Evolutionary conservation across 2,888 invertebrate genomes (phyloP).

Genomic region (Hirtodrosophila histrioides): DNA sequence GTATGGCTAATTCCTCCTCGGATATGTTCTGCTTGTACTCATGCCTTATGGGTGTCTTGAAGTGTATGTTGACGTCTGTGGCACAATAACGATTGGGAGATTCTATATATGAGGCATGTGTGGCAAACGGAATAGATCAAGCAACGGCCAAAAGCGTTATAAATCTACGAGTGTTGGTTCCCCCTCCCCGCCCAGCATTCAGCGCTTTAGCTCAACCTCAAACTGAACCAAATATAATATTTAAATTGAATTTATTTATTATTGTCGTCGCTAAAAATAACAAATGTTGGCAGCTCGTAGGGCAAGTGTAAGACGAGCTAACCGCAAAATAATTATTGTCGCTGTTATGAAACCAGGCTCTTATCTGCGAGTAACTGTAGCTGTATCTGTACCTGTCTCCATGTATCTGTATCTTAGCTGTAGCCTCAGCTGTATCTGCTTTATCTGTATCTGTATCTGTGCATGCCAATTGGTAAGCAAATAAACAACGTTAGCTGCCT

Average conservation of each 20-base stretch:
- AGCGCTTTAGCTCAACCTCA: too few species aligned
- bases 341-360: slow-evolving; percentile 62
- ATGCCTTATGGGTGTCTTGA: slow-evolving; percentile 93
- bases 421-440: slow-evolving; percentile 11
- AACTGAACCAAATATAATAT: too few species aligned
- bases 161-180: slow-evolving; percentile 8
- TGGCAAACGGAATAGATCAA: slow-evolving; percentile 12
- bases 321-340: slow-evolving; percentile 60
- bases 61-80: slow-evolving; percentile 97
- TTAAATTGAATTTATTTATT: background rate
- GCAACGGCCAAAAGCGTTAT: slow-evolving; percentile 26
- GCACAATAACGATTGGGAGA: slow-evolving; percentile 95
- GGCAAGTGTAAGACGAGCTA: slow-evolving; percentile 68
- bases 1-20: slow-evolving; percentile 93
- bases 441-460: slow-evolving; percentile 29
- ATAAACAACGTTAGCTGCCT: slow-evolving; percentile 57
- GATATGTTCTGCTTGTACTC: slow-evolving; percentile 94
- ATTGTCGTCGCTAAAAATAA: slow-evolving; percentile 27
- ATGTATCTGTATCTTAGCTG: slow-evolving; percentile 22
- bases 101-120: slow-evolving; percentile 85
- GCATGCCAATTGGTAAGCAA: slow-evolving; percentile 73
- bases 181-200: background rate
- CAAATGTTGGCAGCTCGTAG: slow-evolving; percentile 9
- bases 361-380: slow-evolving; percentile 49
- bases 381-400: slow-evolving; percentile 13